phyloP scores from a whole-genome alignment of 2,113 vertebrate genomes.

The Tor tambroides region DNA sequence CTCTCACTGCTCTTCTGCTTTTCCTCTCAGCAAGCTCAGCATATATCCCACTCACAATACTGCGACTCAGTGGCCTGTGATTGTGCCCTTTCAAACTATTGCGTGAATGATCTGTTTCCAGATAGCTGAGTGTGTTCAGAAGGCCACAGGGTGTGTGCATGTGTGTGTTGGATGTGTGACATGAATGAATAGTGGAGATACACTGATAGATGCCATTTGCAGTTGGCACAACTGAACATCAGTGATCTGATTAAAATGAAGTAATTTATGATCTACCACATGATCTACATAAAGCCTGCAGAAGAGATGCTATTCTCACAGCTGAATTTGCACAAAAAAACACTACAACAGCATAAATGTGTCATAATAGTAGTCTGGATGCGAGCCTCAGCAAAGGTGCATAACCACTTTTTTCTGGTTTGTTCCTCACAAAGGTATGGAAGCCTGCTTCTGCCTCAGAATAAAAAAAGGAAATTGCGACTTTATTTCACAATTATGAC shows the following conservation, averaged over 20 bases:
- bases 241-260: conserved; percentile 14
- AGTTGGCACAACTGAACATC: not conserved
- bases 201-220: not conserved
- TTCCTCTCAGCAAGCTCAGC: conserved; percentile 53
- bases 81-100: conserved; percentile 48
- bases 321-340: not conserved
- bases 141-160: conserved; percentile 23
- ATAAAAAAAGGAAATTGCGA: too few relatives aligned
- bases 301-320: not conserved
- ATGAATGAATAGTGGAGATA: not conserved
- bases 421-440: not conserved
- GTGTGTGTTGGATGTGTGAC: conserved; percentile 14
- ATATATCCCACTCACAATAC: conserved; percentile 42
- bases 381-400: not conserved
- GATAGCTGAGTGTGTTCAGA: conserved; percentile 22
- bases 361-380: not conserved
- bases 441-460: too few relatives aligned
- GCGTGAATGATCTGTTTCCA: conserved; percentile 20
- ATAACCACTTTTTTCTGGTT: not conserved
- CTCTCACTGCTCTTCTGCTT: conserved; percentile 32
- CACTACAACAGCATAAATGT: not conserved
- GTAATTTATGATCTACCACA: not conserved
- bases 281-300: not conserved
- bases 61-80: conserved; percentile 37
- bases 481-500: too few relatives aligned